Evolutionary conservation across 2,797 vertebrate species (phyloP), one percentile per base, ranked within the genome.

Genomic region (Spheniscus humboldti): DNA sequence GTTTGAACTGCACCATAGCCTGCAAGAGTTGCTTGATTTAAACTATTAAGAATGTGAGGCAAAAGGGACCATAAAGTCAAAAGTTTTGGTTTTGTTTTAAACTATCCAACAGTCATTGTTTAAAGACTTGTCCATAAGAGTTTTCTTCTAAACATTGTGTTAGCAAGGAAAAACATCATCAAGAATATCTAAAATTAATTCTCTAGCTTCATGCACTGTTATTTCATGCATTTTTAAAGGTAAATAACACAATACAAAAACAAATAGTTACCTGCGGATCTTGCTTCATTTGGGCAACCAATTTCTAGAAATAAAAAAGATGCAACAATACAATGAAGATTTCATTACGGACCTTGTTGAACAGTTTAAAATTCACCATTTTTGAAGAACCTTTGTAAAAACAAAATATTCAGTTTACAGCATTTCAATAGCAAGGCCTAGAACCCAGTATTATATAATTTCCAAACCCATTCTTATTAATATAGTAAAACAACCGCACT

Each of bases 211-310:
- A 77, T 59, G 25, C 45, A 88, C 15, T 82, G 18, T 47, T 64
- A 77, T 80, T 81, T 96, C 28, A 87, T 96, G 31, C 56, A 78
- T 91, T 80, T 97, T 94, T 80, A 97, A 91, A 57, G 31, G 37
- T 87, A 92, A 88, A 55, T 45, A 33, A 68, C 79, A 18, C 28
- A 84, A 41, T 22, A 82, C 55, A 67, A 97, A 95, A 85, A 93
- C 47, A 91, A 74, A 53, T 86, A 94, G 91, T 98, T 99, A 99
- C 99, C 99, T 99, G 99, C 82, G 99, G 99, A 98, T 99, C 99
- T 98, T 99, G 99, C 97, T 99, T 99, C 99, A 99, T 99, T 98
- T 99, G 99, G 96, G 99, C 99, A 97, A 99, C 99, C 98, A 99
- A 97, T 99, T 99, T 99, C 99, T 99, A 95, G 94, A 97, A 84